These are phyloP conservation scores for Euborellia annulipes DNA, from an alignment of 1,140 invertebrate species.

Conservation along the genomic window DNA sequence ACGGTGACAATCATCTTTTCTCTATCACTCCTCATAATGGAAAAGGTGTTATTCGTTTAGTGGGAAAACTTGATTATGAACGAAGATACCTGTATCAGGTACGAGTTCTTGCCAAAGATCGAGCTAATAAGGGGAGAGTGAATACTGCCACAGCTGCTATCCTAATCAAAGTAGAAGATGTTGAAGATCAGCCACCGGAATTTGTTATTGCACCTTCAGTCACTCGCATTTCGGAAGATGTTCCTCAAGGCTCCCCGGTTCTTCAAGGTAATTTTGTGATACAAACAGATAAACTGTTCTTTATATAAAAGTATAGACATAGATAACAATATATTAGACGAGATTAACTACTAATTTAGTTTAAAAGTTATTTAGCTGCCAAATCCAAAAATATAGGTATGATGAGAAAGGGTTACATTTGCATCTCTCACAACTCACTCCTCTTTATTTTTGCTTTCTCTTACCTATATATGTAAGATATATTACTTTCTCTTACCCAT, in stretches of 20 bases:
- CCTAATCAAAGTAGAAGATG: constrained; percentile 71
- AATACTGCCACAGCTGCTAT: constrained; percentile 79
- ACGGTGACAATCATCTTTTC: constrained; percentile 59
- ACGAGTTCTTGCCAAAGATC: constrained; percentile 65
- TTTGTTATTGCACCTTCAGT: constrained; percentile 76
- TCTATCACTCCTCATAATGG: constrained; percentile 68
- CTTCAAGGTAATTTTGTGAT: constrained; percentile 45
- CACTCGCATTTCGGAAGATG: constrained; percentile 72
- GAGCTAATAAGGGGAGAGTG: constrained; percentile 58
- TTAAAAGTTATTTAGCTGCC: no score
- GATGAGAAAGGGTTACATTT: no score
- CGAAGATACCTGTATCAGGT: constrained; percentile 75
- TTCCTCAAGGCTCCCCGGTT: constrained; percentile 58
- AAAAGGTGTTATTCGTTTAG: constrained; percentile 67
- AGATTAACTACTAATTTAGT: no score
- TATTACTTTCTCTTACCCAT: no score
- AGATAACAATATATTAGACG: no score
- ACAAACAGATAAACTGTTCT: no score
- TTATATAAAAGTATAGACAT: no score
- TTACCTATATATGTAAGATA: no score
- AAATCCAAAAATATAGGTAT: no score
- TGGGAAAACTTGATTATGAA: constrained; percentile 71
- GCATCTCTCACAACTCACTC: no score
- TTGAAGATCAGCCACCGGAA: constrained; percentile 81
- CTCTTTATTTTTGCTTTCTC: no score